phyloP scores from a whole-genome alignment of 2,113 vertebrate genomes.

The Phaethornis superciliosus region DNA sequence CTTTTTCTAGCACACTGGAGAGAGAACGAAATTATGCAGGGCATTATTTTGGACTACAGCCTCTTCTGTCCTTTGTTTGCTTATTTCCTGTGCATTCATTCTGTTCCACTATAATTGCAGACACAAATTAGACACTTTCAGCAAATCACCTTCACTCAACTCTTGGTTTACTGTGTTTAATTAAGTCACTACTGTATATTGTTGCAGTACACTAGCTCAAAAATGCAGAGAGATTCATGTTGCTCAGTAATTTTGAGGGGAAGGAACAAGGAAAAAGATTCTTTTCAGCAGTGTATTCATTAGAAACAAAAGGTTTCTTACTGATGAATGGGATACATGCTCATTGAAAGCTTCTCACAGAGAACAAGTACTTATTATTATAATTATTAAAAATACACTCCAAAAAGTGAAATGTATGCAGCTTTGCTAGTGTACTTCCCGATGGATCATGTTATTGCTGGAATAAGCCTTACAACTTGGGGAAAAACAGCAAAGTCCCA shows the following conservation, averaged over 20 bases:
- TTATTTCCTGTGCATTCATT: not conserved
- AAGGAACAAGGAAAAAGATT: not conserved
- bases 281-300: not conserved
- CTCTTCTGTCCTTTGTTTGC: constrained; percentile 19
- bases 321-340: not conserved
- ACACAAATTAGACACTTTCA: not conserved
- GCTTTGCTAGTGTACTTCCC: not conserved
- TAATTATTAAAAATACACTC: not conserved
- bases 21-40: not conserved
- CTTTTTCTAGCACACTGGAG: not conserved
- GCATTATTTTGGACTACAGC: not conserved
- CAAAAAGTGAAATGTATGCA: not conserved
- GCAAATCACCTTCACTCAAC: not conserved
- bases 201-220: not conserved
- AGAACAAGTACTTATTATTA: not conserved
- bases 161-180: not conserved
- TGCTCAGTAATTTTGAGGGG: not conserved
- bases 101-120: not conserved
- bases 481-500: not conserved
- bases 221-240: not conserved
- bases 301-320: not conserved
- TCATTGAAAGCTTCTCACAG: not conserved
- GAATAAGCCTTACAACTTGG: not conserved
- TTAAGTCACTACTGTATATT: not conserved
- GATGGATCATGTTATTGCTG: not conserved